Percentiles rank a stretch among this genome's conserved stretches.
phyloP scores from a whole-genome alignment of 64 coral and sea anemone species.

The Montipora cactus region DNA sequence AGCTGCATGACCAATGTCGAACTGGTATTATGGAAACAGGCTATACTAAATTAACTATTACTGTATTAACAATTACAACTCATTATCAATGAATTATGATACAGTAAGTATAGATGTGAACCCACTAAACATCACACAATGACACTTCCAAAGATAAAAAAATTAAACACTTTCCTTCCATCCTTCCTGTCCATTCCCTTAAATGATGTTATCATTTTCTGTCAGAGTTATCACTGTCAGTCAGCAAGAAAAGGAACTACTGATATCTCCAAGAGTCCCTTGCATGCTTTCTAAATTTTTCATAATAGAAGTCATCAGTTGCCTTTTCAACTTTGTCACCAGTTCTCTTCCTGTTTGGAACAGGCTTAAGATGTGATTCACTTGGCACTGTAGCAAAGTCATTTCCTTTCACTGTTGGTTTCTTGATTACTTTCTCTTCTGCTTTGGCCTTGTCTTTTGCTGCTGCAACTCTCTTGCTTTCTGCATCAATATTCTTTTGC shows the following conservation, averaged over 20 bases:
- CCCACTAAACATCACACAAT: neutral
- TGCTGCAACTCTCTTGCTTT: conserved; percentile 83
- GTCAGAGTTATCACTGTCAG: neutral
- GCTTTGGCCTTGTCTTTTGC: conserved; percentile 80
- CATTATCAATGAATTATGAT: neutral
- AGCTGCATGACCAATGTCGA: too few species aligned
- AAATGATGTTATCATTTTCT: too few species aligned
- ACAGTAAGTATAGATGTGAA: neutral
- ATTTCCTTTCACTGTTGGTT: conserved; percentile 78
- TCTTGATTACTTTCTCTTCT: conserved; percentile 56
- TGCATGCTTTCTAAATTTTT: conserved; percentile 97
- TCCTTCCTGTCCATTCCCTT: too few species aligned
- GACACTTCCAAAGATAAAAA: too few species aligned
- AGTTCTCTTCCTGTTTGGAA: conserved; percentile 59
- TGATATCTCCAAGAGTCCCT: conserved; percentile 99
- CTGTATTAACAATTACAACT: too few species aligned
- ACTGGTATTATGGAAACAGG: too few species aligned
- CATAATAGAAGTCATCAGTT: conserved; percentile 99
- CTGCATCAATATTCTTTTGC: conserved; percentile 87
- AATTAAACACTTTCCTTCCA: too few species aligned
- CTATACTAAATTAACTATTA: too few species aligned
- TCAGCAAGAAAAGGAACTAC: neutral
- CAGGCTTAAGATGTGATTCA: conserved; percentile 20
- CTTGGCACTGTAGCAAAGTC: conserved; percentile 57
- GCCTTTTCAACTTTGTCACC: conserved; percentile 92